Evolutionary conservation across 2,888 invertebrate genomes (phyloP).

Genomic region (Harpalus rufipes): DNA sequence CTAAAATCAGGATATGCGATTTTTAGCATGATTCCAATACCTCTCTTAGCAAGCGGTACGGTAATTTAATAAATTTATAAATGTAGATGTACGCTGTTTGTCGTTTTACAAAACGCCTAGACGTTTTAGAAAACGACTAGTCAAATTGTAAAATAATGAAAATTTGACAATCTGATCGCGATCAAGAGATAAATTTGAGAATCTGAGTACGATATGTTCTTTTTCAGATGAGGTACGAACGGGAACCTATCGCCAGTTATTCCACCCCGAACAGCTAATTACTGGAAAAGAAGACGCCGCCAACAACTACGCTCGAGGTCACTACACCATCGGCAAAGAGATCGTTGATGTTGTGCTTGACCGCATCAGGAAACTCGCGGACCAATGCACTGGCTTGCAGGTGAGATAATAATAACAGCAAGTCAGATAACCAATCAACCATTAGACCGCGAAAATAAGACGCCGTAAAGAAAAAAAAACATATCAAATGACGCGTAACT

Average conservation of each 20-base stretch:
- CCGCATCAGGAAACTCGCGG: conserved; percentile 88
- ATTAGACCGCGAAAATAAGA: conserved; percentile 34
- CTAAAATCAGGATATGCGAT: too few relatives aligned
- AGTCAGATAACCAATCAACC: conserved; percentile 16
- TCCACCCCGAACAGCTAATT: conserved; percentile 95
- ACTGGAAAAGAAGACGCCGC: conserved; percentile 96
- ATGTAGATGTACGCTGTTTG: too few relatives aligned
- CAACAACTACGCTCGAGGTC: conserved; percentile 96
- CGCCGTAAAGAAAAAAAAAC: background rate
- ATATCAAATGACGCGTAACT: conserved; percentile 13
- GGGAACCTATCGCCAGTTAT: conserved; percentile 90
- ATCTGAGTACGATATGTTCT: too few relatives aligned
- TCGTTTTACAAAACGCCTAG: too few relatives aligned
- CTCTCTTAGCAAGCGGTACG: too few relatives aligned
- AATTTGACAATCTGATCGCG: too few relatives aligned
- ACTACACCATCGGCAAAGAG: conserved; percentile 95
- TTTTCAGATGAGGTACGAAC: conserved; percentile 87
- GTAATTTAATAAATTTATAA: too few relatives aligned
- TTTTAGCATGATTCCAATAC: too few relatives aligned
- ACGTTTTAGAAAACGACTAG: too few relatives aligned
- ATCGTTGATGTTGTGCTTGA: conserved; percentile 92
- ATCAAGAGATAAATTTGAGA: too few relatives aligned
- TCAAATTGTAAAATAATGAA: too few relatives aligned
- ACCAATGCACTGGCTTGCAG: conserved; percentile 91
- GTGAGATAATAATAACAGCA: conserved; percentile 76